Base-by-base conservation (phyloP, 2,797 vertebrate species). In the Sebastes kiyomatsui region DNA sequence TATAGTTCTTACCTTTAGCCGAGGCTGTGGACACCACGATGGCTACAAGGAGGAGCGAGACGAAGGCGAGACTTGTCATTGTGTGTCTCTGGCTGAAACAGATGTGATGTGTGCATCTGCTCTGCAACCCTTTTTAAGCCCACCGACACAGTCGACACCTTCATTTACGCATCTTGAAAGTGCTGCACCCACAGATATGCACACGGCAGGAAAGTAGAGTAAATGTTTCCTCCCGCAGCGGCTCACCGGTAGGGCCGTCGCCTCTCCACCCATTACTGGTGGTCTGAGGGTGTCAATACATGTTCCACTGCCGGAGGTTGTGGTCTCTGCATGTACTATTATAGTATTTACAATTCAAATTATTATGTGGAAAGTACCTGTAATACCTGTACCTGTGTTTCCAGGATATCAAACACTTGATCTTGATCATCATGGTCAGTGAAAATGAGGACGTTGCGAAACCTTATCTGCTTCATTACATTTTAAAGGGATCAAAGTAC, bases 1-100 rank as follows among this genome's bases (percentile, higher is more conserved):
- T 25, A 5, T 49, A 18, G 6, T 4, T n/a, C 87, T 86, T 83
- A 94, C 94, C 94, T 81, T 85, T 81, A 16, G 87, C 79, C 3
- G 80, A 84, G 52, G 32, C 60, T 4, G 67, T 42, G 1, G 76
- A 74, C 62, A 88, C 28, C 76, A 88, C n/a, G 10, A 83, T 3
- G 6, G 76, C 5, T 13, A 80, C 1, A 18, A 91, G 28, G 14
- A 92, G 35, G 54, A 92, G 66, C 0, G 38, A 68, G 65, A 87
- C 49, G 22, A 86, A 33, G 3, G 14, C 10, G 2, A 83, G 59
- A 7, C 56, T 22, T 62, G 46, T 80, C 94, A 93, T 94, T 20
- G 35, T 52, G 54, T 6, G 38, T 73, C 76, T 66, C 30, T 54
- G 32, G 16, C 27, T 72, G 0, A 49, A 60, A 32, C 70, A 67